Evolutionary conservation across 2,113 vertebrate species (phyloP), one percentile per base, ranked within the genome.

Genomic region (Physeter macrocephalus): DNA sequence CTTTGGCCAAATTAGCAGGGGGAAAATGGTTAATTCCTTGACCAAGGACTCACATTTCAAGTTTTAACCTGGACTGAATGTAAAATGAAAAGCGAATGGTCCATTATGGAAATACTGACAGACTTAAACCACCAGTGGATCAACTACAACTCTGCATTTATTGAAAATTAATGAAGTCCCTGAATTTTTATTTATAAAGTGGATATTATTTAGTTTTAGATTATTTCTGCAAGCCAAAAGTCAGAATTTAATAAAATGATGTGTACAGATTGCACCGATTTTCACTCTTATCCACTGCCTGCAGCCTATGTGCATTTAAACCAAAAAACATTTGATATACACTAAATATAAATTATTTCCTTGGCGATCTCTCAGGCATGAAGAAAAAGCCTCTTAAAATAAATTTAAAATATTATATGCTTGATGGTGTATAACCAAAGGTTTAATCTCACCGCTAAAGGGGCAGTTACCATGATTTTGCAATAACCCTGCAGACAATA

Each of bases 391-490:
- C 98, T 98, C 98, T 98, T 98, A 98, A 99, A 98, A 98, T 98
- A 99, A 98, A 98, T 99, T 98, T 98, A 98, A 99, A 99, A 98
- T 99, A 99, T 98, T 98, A 98, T 99, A 98, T 98, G 98, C 98
- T 98, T 98, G 98, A 98, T 98, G 98, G 98, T 98, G 98, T 99
- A 98, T 98, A 98, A 98, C 98, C 98, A 95, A 98, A 98, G 98
- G 98, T 98, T 98, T 98, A 98, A 98, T 98, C 98, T 98, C 98
- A 94, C 93, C 97, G 98, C 98, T 98, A 98, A 98, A 97, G 97
- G 98, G 98, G 98, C 98, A 98, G 98, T 98, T 98, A 97, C 98
- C 97, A 95, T 92, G 98, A 98, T 98, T 98, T 80, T 98, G 98
- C 98, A 98, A 98, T 98, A 99, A 98, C 98, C 98, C 98, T 97